These are phyloP conservation scores for Lithodes maja DNA, from an alignment of 2,888 invertebrate species.

Conservation along the genomic window DNA sequence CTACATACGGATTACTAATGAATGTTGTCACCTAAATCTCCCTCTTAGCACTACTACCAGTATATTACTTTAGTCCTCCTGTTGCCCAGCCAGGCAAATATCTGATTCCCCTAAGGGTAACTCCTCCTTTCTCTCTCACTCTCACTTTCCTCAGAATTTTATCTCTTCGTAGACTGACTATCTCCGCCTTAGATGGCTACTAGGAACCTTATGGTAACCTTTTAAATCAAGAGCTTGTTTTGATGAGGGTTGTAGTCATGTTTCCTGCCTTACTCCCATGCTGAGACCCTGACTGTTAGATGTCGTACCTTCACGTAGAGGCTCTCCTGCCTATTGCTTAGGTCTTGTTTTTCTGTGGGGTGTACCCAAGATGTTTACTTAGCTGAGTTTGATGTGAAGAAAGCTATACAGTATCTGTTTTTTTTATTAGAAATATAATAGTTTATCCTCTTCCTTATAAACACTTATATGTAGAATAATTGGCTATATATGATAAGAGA, in stretches of 20 bases:
- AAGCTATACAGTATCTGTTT: conserved; percentile 34
- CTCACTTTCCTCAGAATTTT: conserved; percentile 36
- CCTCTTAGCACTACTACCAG: conserved; percentile 48
- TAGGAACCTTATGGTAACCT: conserved; percentile 32
- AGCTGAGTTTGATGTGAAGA: conserved; percentile 48
- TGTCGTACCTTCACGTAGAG: conserved; percentile 62
- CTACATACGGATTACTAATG: conserved; percentile 60
- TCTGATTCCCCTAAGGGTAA: conserved; percentile 21
- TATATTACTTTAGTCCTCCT: conserved; percentile 43
- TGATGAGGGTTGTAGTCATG: conserved; percentile 54
- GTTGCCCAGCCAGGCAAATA: conserved; percentile 24
- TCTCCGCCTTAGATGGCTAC: conserved; percentile 31
- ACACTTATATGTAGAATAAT: conserved; percentile 46
- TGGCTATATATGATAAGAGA: conserved; percentile 29
- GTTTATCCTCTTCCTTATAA: conserved; percentile 41
- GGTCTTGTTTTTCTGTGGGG: conserved; percentile 54
- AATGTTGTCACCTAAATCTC: conserved; percentile 53
- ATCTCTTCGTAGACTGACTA: conserved; percentile 28
- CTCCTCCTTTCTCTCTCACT: background rate
- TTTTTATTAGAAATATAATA: conserved; percentile 26
- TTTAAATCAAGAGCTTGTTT: conserved; percentile 53
- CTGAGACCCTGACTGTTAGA: conserved; percentile 58
- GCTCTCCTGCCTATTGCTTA: conserved; percentile 62
- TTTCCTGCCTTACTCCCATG: conserved; percentile 64
- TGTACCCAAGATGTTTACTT: conserved; percentile 57